A percentile compares a stretch with the other conserved stretches of the same genome.
Conservation (phyloP, 2,888 invertebrate species). For the Caenorhabditis uteleia region DNA sequence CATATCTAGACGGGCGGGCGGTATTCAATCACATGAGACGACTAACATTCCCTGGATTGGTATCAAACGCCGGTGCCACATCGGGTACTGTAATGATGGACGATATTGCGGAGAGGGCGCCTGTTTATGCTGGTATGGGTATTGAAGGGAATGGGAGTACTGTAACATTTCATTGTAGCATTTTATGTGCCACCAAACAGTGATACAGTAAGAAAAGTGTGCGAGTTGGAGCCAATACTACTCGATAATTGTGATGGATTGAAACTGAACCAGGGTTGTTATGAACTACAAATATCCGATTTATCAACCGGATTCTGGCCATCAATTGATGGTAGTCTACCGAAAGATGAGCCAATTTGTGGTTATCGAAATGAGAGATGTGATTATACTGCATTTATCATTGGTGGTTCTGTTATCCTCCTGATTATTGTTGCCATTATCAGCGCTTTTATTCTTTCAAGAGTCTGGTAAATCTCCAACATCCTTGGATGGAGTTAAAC, state of each 20-base stretch:
- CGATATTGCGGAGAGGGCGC: conserved; percentile 66
- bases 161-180: conserved; percentile 33
- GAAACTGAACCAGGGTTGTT: conserved; percentile 60
- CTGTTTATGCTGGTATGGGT: conserved; percentile 59
- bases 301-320: conserved; percentile 67
- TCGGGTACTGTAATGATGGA: conserved; percentile 66
- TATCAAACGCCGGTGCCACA: conserved; percentile 57
- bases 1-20: conserved; percentile 59
- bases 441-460: conserved; percentile 48
- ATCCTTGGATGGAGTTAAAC: neutral
- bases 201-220: conserved; percentile 65
- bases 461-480: conserved; percentile 49
- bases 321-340: conserved; percentile 57
- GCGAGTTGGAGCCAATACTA: conserved; percentile 60
- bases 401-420: conserved; percentile 30
- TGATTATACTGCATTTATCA: conserved; percentile 53
- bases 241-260: conserved; percentile 62
- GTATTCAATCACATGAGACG: conserved; percentile 68
- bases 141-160: neutral
- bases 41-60: conserved; percentile 59
- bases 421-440: conserved; percentile 35
- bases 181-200: conserved; percentile 65
- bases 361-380: conserved; percentile 63
- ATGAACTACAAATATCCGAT: conserved; percentile 60
- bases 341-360: conserved; percentile 62